Base-by-base conservation (phyloP, 2,797 vertebrate genomes). In the Falco rusticolus region DNA sequence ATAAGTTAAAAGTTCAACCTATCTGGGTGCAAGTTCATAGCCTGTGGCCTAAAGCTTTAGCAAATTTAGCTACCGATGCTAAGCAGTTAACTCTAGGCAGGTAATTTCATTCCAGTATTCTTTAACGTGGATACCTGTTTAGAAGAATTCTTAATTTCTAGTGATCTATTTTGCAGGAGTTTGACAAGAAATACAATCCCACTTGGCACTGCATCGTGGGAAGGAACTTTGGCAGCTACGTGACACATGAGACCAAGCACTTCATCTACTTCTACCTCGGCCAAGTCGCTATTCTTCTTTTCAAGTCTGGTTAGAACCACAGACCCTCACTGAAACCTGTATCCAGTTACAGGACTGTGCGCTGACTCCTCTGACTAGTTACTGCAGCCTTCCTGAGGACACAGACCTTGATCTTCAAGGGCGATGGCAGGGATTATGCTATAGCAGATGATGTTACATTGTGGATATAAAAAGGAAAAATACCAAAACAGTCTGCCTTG, bases 181-280 rank as follows among this genome's bases (percentile, higher is more conserved):
- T 99, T 96, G 99, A 99, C 98, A 99, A 99, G 98, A 99, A 99
- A 96, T 99, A 99, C 84, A 99, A 99, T 85, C 99, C 99, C 47
- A 99, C 99, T 65, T 99, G 99, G 99, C 99, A 99, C 97, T 99
- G 99, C 98, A 99, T 99, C 3, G 99, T 99, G 96, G 99, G 99
- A 84, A 99, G 99, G 97, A 99, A 99, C 93, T 99, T 99, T 64
- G 99, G 99, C 96, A 99, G 99, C 97, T 99, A 99, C 0, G 99
- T 99, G 97, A 99, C 99, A 95, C 99, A 99, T 9, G 99, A 99
- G 98, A 99, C 99, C 95, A 99, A 99, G 97, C 99, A 99, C 97
- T 99, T 99, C 98, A 99, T 99, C 98, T 99, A 99, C 98, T 99
- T 99, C 98, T 99, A 99, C 98, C 98, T 99, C 97, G 99, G 99